Evolutionary conservation across 2,888 invertebrate species (phyloP).

Genomic region (Macrosiphum euphorbiae): DNA sequence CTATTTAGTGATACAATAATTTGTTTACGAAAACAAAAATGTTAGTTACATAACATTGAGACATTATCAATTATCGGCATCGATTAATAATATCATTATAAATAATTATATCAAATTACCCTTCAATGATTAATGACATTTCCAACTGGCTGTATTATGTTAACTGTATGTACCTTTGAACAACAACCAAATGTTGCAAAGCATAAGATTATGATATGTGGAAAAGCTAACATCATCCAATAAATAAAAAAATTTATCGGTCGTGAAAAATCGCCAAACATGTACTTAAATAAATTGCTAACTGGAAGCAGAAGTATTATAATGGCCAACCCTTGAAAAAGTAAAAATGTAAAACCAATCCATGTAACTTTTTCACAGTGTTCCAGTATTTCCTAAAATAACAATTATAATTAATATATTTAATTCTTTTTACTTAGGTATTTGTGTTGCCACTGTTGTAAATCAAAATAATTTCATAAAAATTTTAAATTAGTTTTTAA

Average conservation of each 20-base stretch:
- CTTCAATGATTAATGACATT: neutral
- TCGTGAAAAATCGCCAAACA: constrained; percentile 33
- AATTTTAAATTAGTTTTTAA: neutral
- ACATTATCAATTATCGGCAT: neutral
- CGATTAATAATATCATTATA: neutral
- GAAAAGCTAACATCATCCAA: constrained; percentile 44
- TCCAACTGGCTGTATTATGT: neutral
- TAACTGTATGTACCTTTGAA: constrained; percentile 40
- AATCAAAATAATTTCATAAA: neutral
- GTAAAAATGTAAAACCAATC: constrained; percentile 46
- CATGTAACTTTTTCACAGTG: constrained; percentile 53
- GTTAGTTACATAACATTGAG: neutral
- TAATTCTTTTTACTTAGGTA: neutral
- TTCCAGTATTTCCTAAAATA: constrained; percentile 49
- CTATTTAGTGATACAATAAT: neutral
- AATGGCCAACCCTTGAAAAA: constrained; percentile 44
- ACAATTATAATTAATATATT: constrained; percentile 13
- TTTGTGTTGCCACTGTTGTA: constrained; percentile 9
- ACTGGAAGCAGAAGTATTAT: constrained; percentile 41
- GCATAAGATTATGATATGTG: constrained; percentile 28
- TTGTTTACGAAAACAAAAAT: neutral
- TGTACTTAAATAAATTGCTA: constrained; percentile 38
- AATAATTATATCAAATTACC: neutral
- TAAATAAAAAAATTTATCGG: constrained; percentile 56
- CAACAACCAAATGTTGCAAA: constrained; percentile 50